Evolutionary conservation across 2,888 invertebrate genomes (phyloP), one percentile per base, ranked within the genome.

Genomic region (Gibbula magus): DNA sequence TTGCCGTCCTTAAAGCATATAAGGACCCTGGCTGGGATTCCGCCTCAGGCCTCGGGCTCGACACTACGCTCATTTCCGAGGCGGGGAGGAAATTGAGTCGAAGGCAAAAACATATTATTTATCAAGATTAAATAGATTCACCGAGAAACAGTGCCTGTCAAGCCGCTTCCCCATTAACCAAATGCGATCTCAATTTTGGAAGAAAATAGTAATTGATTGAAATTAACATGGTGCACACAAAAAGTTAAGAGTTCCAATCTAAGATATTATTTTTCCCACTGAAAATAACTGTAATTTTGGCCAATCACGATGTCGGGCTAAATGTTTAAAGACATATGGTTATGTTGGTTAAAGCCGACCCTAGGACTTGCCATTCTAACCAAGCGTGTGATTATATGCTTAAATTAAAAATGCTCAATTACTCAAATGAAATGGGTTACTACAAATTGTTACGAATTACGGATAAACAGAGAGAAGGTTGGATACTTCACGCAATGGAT

Each of bases 111-210:
- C 70, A 53, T 78, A 70, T 70, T 67, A 78, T 78, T 78, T 78
- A 66, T 78, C 25, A 78, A 78, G 78, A 78, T 67, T 39, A 78
- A 67, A 78, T 67, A 70, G 76, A 76, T 76, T 76, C 53, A 76
- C 35, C 61, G 52, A 74, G 74, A 25, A 51, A 74, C 39, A 51
- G 51, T 51, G 25, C 51, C 25, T 51, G 51, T 20, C 25, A 74
- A 39, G 52, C 74, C 51, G 39, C 51, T 51, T 39, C 61, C 7
- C 61, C 61, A 61, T 61, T 61, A 29, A 61, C 61, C 25, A 25
- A 29, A 61, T 61, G 61, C 61, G 61, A 61, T 61, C 61, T 25
- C 61, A 61, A 61, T 61, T 61, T 61, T 61, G 25, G 61, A 61
- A 29, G 61, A 61, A 61, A 61, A 61, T 29, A 61, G 61, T 29